Evolutionary conservation across 64 coral and sea anemone species (phyloP).

Genomic region (Montipora efflorescens): DNA sequence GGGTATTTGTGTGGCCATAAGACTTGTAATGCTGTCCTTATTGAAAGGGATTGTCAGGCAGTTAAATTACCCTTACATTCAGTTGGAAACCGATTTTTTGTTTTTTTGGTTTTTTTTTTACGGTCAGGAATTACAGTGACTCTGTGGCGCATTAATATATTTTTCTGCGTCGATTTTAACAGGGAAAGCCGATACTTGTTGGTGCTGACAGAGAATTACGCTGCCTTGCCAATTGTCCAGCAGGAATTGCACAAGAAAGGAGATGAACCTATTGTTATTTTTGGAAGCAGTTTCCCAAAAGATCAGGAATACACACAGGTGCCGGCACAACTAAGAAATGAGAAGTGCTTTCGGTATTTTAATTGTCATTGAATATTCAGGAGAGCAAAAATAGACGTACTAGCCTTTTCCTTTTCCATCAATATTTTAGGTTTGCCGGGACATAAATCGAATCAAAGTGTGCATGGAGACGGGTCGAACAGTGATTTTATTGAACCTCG

Average conservation of each 20-base stretch:
- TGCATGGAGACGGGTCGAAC: constrained; percentile 94
- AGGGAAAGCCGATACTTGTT: constrained; percentile 89
- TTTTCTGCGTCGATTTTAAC: background rate
- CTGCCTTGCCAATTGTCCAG: constrained; percentile 79
- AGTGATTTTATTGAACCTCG: constrained; percentile 87
- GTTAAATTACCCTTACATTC: too few relatives aligned
- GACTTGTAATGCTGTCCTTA: too few relatives aligned
- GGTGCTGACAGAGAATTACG: constrained; percentile 87
- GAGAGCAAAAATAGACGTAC: background rate
- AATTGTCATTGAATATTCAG: background rate
- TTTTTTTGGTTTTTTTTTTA: too few relatives aligned
- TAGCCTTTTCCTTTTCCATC: background rate
- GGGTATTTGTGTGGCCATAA: too few relatives aligned
- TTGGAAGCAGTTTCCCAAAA: constrained; percentile 85
- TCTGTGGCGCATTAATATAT: too few relatives aligned
- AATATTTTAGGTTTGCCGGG: constrained; percentile 81
- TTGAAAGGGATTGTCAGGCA: too few relatives aligned
- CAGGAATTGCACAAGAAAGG: constrained; percentile 42
- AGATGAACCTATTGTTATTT: constrained; percentile 68
- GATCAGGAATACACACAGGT: constrained; percentile 93
- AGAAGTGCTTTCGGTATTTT: background rate
- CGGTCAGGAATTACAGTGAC: too few relatives aligned
- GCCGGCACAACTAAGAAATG: background rate
- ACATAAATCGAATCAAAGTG: constrained; percentile 96
- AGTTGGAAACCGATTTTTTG: too few relatives aligned